Evolutionary conservation across 2,888 invertebrate genomes (phyloP), one percentile per base, ranked within the genome.

Genomic region (Pilophorus perplexus): DNA sequence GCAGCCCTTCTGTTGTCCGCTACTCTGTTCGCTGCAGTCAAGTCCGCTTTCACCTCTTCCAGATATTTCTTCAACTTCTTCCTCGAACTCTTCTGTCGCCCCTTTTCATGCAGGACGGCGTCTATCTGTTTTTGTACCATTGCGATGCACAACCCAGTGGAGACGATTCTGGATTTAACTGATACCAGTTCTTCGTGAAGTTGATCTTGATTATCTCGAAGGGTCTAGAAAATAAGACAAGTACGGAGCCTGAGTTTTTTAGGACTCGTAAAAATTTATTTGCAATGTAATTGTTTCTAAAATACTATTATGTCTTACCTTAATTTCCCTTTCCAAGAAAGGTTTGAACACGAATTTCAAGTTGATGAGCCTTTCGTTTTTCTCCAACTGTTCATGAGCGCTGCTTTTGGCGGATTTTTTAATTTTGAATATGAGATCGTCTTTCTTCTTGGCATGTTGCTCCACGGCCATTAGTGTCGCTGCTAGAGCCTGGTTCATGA

Each of bases 301-400:
- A n/a, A n/a, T n/a, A n/a, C n/a, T n/a, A n/a, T n/a, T n/a, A n/a
- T n/a, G n/a, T n/a, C 48, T 37, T 22, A 38, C 23, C 8, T 38
- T 50, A 1, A 50, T 18, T 20, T 64, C 64, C 12, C 37, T 16
- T 25, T 64, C 64, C 2, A 64, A 23, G 3, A 64, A 6, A n/a
- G 52, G 50, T 20, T 22, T 18, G 10, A 62, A 6, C 1, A 48
- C 48, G n/a, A 62, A 46, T 42, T 54, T 52, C 16, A 64, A 37
- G 20, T 52, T 52, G 20, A 52, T 52, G 14, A 64, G 4, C 16
- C 64, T 37, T 25, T 52, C 64, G 16, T 37, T 40, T 20, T 54
- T 64, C 23, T 52, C 64, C 52, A 64, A 40, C n/a, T 64, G 64
- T 18, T 64, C 64, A 16, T 64, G 38, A 20, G 27, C 10, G n/a